phyloP scores from a whole-genome alignment of 2,797 vertebrate species.

The Malurus splendens region DNA sequence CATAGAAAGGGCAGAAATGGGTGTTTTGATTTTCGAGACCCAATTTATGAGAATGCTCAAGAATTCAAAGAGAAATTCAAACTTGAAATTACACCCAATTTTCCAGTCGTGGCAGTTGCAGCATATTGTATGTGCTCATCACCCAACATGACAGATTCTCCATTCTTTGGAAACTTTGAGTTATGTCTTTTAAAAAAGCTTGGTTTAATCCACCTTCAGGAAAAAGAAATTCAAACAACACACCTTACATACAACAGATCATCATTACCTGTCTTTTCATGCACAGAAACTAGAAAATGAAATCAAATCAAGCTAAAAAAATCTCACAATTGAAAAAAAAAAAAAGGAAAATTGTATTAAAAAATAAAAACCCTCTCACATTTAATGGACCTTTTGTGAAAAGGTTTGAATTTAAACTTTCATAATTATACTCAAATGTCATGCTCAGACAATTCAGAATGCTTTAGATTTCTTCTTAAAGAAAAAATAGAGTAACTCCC shows the following conservation, averaged over 20 bases:
- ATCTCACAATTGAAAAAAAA: background rate
- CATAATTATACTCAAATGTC: background rate
- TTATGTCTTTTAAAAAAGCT: background rate
- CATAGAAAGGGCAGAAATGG: background rate
- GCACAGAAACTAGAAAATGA: background rate
- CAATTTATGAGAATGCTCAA: background rate
- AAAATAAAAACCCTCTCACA: background rate
- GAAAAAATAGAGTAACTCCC: background rate
- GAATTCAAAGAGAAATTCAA: background rate
- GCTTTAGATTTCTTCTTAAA: background rate
- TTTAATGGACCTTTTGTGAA: background rate
- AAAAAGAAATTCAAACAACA: background rate
- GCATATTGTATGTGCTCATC: background rate
- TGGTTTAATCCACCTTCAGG: background rate
- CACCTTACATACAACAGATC: background rate
- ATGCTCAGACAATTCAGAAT: background rate
- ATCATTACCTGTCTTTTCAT: background rate
- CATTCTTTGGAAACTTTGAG: background rate
- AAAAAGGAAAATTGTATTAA: background rate
- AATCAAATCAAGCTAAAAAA: background rate
- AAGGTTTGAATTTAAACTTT: background rate
- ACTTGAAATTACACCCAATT: background rate
- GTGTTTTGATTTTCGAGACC: background rate
- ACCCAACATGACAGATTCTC: fast-evolving
- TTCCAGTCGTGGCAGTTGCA: background rate